Conservation (phyloP, 2,113 vertebrate species). For the mouse (Mus musculus) region DNA sequence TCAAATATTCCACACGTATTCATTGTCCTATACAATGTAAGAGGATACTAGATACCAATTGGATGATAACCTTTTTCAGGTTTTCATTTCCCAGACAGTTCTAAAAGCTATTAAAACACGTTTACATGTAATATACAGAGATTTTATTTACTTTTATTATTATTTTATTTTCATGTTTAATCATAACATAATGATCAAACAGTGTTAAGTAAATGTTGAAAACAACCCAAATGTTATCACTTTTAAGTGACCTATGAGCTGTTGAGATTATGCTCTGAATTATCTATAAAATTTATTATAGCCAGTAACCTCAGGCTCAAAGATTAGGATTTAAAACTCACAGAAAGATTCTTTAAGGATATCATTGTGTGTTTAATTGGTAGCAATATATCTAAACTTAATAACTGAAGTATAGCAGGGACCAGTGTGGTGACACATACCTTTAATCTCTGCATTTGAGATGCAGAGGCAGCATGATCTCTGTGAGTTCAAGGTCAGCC, state of each 20-base stretch:
- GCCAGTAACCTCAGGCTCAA: background rate
- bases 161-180: background rate
- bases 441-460: background rate
- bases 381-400: background rate
- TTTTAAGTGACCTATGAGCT: background rate
- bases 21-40: background rate
- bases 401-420: background rate
- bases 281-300: slow-evolving; percentile 3
- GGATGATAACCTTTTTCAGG: background rate
- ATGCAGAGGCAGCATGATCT: background rate
- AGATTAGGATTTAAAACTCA: background rate
- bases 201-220: background rate
- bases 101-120: background rate
- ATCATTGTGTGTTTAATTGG: background rate
- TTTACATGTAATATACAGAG: background rate
- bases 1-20: background rate
- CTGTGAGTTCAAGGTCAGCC: background rate
- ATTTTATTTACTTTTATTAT: background rate
- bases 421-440: background rate
- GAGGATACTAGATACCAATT: background rate
- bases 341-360: background rate
- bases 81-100: background rate
- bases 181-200: background rate
- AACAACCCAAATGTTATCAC: background rate
- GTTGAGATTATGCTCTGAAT: background rate